Evolutionary conservation across 2,888 invertebrate species (phyloP), one percentile per base, ranked within the genome.

Genomic region (Notodonta dromedarius): DNA sequence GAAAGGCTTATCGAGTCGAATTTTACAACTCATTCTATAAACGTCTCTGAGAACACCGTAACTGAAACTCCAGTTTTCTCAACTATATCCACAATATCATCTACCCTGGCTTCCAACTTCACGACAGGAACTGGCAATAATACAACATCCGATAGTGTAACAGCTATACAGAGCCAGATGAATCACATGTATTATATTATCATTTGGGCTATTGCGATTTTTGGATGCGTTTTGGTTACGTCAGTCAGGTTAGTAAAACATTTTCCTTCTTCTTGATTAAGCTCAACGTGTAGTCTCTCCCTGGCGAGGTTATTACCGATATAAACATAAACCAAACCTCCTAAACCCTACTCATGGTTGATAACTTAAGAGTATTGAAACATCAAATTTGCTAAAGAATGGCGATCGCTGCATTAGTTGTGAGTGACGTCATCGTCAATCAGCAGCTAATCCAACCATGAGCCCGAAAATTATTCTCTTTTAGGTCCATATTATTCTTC

Each of bases 401-500:
- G 24, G 24, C 24, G 24, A 24, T 24, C 24, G 24, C n/a, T n/a
- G n/a, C 24, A 24, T 24, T 24, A 24, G 24, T 24, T 24, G 24
- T 24, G 24, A 24, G 24, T 24, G 24, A 2, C 24, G 24, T 24
- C 24, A 24, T 24, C 24, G 24, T 24, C 24, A 24, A 24, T 24
- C 24, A 24, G 24, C 24, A 24, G 24, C 24, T 7, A 3, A 35
- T 35, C 35, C 35, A 35, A 35, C 35, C 35, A 35, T 3, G 7
- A 35, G 5, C 35, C 35, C 11, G 11, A 42, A 42, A 12, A 3
- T 42, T 24, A 44, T 55, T 5, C 16, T 69, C 40, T 86, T 85
- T 79, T 66, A 94, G 97, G 78, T 96, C 97, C 6, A 79, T 96
- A 6, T 76, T 96, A 52, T 97, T 96, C 87, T 96, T 96, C 78